Evolutionary conservation across 2,797 vertebrate genomes (phyloP), one percentile per base, ranked within the genome.

Genomic region (Melanotaenia nigrans): DNA sequence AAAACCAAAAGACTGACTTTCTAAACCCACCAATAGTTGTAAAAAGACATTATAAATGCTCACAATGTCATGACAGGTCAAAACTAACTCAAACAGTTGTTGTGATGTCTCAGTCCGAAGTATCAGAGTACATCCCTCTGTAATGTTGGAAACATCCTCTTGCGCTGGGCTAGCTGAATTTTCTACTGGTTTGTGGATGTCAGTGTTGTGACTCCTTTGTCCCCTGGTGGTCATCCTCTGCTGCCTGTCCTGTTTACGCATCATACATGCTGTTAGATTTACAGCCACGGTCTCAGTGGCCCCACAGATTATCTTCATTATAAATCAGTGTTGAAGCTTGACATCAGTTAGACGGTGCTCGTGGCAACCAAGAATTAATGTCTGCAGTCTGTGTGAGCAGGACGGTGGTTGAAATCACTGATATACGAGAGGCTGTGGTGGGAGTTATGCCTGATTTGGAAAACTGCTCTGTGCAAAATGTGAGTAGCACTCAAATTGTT

Each of bases 211-310:
- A 70, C 77, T 85, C 75, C 25, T 78, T 65, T 72, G 74, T 78
- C 80, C 81, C 61, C 61, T 45, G 49, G 90, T 95, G 96, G 80
- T 90, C 93, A 18, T 58, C 74, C 3, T 79, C 95, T 70, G 93
- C 93, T 73, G 90, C 0, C 71, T 96, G 60, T 96, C 95, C 73
- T 96, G 96, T 88, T 93, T 95, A 65, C 95, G 96, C 91, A 95
- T 92, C 74, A 94, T 30, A 30, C 30, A 95, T 60, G 81, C 95
- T 9, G 88, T 94, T 0, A 94, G 96, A 78, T 97, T 95, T 65
- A 61, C 95, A 10, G 90, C 82, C 10, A 91, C 94, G 22, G 53
- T 92, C 32, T 64, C 82, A 56, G 38, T 66, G 2, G 95, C 94
- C 13, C 22, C 94, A 8, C 13, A 96, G 68, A 95, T 98, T 78